Evolutionary conservation across 1,140 invertebrate species (phyloP), one percentile per base, ranked within the genome.

Genomic region (Drosophila ananassae): DNA sequence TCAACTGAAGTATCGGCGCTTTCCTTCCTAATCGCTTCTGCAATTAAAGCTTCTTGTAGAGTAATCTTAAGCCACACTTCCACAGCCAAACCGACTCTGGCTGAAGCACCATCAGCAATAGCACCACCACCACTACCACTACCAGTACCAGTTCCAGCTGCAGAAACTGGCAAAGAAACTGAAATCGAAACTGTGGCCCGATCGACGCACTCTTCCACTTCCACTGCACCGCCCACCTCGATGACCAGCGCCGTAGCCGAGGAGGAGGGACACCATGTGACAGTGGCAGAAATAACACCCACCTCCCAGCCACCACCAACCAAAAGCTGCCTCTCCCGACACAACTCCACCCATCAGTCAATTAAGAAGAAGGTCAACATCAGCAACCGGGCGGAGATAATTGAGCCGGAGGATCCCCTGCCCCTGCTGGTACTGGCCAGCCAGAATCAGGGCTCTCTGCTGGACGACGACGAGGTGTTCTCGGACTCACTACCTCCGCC

Each of bases 381-480:
- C 34, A 90, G 85, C 57, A 85, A 75, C 37, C 71, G 79, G 13
- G 84, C 90, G n/a, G 91, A 92, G 57, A 89, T 91, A 22, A 92
- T 92, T 66, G 84, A 91, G 68, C 73, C 90, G 47, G 79, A 92
- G 47, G 79, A 92, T 12, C 81, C 79, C 12, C 53, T 80, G 34
- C 60, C 71, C 9, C 39, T 73, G 48, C 57, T 76, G 5, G 22
- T 74, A 28, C 13, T 79, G 48, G 71, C 55, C n/a, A 89, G 62
- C 57, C 82, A 82, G 30, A 89, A 82, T 13, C 76, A 76, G 21
- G 56, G 37, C 9, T 81, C 85, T 10, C 66, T 91, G 39, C 71
- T 46, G 13, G 90, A 89, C 56, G 92, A 93, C 44, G 92, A 93
- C 77, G 92, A 93, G 46, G 92, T 93, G 12, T 93, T 93, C 74